Conservation (phyloP, 2,888 invertebrate genomes). For the Digitonthophagus gazella region DNA sequence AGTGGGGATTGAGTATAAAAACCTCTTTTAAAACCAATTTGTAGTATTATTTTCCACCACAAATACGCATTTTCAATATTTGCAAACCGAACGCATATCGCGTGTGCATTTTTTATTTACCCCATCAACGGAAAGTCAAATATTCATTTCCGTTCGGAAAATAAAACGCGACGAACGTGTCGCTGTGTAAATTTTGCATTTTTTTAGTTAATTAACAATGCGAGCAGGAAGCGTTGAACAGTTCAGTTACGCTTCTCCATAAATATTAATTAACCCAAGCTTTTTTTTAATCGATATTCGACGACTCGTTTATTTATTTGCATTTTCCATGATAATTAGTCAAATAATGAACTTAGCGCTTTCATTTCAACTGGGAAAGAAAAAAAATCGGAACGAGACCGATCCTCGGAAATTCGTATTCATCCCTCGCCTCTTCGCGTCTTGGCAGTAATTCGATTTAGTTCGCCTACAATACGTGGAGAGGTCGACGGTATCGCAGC, state of each 20-base stretch:
- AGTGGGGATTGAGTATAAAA: no score
- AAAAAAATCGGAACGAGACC: not conserved
- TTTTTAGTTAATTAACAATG: not conserved
- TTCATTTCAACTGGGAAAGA: not conserved
- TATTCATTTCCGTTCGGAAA: not conserved
- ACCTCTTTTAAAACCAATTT: not conserved
- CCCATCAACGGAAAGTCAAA: not conserved
- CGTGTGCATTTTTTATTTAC: not conserved
- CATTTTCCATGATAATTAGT: no score
- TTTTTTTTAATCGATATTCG: no score
- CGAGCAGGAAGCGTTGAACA: not conserved
- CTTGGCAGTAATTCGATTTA: conserved; percentile 37
- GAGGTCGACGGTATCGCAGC: conserved; percentile 20
- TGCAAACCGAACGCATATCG: not conserved
- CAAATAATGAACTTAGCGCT: no score
- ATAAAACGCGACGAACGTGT: not conserved
- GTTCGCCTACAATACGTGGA: conserved; percentile 31
- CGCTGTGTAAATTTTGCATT: not conserved
- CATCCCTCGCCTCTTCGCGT: conserved; percentile 7
- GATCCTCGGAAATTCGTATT: conserved; percentile 7
- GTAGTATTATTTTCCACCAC: no score
- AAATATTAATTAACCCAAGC: not conserved
- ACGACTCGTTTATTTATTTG: no score
- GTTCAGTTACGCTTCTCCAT: not conserved
- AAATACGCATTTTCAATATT: not conserved